These are phyloP conservation scores for Mesorhabditis belari DNA, from an alignment of 2,888 invertebrate species.

Conservation along the genomic window DNA sequence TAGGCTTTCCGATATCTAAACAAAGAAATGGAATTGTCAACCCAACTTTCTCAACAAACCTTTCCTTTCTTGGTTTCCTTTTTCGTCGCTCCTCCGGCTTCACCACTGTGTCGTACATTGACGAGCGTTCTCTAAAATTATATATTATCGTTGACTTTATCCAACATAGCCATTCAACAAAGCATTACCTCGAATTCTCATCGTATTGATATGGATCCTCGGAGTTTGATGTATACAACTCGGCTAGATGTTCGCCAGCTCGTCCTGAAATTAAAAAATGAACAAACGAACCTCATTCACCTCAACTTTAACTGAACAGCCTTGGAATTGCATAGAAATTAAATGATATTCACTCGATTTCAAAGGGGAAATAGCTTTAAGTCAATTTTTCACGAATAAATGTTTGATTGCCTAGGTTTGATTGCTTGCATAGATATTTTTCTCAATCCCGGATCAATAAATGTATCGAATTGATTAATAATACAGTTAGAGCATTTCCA, in stretches of 20 bases:
- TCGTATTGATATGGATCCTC: conserved; percentile 42
- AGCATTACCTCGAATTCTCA: conserved; percentile 12
- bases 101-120: background rate
- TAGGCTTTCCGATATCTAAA: conserved; percentile 33
- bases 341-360: too few relatives aligned
- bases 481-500: too few relatives aligned
- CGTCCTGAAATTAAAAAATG: conserved; percentile 14
- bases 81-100: background rate
- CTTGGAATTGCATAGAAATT: too few relatives aligned
- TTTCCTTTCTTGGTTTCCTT: conserved; percentile 27
- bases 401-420: too few relatives aligned
- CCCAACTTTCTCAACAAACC: background rate
- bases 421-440: too few relatives aligned
- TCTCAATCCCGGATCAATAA: too few relatives aligned
- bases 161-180: conserved; percentile 7
- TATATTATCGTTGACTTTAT: conserved; percentile 12
- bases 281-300: background rate
- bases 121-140: too few relatives aligned
- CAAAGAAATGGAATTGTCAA: background rate
- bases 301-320: too few relatives aligned
- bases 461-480: too few relatives aligned
- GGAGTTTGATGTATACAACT: conserved; percentile 36
- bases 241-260: conserved; percentile 48
- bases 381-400: too few relatives aligned
- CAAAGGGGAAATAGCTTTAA: too few relatives aligned